These are phyloP conservation scores for Bujurquina vittata DNA, from an alignment of 2,113 vertebrate species.

Conservation along the genomic window DNA sequence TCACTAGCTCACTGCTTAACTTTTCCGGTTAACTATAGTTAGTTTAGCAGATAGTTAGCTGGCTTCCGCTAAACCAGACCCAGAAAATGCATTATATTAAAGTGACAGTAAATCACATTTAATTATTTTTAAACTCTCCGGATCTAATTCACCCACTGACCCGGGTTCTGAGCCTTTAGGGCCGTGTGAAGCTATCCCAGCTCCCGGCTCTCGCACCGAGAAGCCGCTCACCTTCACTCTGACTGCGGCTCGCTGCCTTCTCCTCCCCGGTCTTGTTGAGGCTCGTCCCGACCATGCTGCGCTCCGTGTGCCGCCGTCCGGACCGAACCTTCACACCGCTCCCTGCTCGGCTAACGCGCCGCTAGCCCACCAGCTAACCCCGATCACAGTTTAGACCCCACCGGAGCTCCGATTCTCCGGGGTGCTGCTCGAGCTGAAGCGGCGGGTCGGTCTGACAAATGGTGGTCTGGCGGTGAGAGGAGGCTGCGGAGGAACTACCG, in stretches of 20 bases:
- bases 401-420: not conserved
- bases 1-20: not conserved
- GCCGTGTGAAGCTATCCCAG: not conserved
- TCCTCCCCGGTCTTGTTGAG: conserved; percentile 53
- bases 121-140: not conserved
- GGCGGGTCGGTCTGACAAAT: not conserved
- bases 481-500: not conserved
- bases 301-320: conserved; percentile 20
- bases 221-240: conserved; percentile 69
- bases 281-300: conserved; percentile 67
- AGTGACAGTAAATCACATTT: not conserved
- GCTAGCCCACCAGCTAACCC: conserved; percentile 36
- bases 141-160: not conserved
- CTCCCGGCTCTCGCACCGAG: not conserved
- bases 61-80: not conserved
- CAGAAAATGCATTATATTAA: not conserved
- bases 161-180: not conserved
- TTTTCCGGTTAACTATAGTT: not conserved
- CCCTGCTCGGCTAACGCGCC: conserved; percentile 24
- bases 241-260: conserved; percentile 40
- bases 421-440: not conserved
- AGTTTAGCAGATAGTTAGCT: conserved; percentile 23
- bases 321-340: conserved; percentile 21
- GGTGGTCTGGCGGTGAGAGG: not conserved
- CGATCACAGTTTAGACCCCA: not conserved